These are phyloP conservation scores for Gymnoscopelus microlampas DNA, from an alignment of 2,797 vertebrate genomes.

Conservation along the genomic window DNA sequence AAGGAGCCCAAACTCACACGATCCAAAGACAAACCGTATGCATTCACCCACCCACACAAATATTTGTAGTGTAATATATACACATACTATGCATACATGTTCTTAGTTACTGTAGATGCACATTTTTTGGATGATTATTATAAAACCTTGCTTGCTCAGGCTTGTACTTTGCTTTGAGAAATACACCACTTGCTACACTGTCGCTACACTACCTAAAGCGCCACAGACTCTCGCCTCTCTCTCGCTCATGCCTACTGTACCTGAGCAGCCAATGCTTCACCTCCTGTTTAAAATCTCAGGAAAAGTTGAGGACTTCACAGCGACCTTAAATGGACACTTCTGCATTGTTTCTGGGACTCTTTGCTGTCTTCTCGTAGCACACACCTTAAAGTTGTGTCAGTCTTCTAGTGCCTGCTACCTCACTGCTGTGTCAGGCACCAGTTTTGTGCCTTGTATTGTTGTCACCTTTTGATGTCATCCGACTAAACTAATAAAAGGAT, in stretches of 20 bases:
- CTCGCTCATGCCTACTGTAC: background rate
- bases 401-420: conserved; percentile 44
- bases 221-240: conserved; percentile 19
- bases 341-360: conserved; percentile 63
- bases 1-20: conserved; percentile 28
- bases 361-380: conserved; percentile 23
- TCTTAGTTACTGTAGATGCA: conserved; percentile 9
- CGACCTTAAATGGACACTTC: conserved; percentile 42
- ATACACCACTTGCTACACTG: conserved; percentile 14
- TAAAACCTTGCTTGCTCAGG: background rate
- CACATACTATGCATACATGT: background rate
- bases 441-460: conserved; percentile 42
- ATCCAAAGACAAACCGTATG: conserved; percentile 24
- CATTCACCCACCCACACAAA: conserved; percentile 6
- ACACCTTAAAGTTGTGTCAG: conserved; percentile 26
- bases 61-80: conserved; percentile 6
- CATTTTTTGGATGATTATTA: conserved; percentile 3
- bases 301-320: conserved; percentile 41
- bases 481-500: conserved; percentile 78
- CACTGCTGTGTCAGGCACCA: conserved; percentile 34
- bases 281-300: conserved; percentile 25
- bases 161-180: conserved; percentile 25
- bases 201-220: conserved; percentile 1
- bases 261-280: background rate
- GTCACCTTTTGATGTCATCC: conserved; percentile 55